A percentile compares a stretch with the other conserved stretches of the same genome.
Evolutionary conservation across 2,113 vertebrate genomes (phyloP).

Genomic region (Chunga burmeisteri): DNA sequence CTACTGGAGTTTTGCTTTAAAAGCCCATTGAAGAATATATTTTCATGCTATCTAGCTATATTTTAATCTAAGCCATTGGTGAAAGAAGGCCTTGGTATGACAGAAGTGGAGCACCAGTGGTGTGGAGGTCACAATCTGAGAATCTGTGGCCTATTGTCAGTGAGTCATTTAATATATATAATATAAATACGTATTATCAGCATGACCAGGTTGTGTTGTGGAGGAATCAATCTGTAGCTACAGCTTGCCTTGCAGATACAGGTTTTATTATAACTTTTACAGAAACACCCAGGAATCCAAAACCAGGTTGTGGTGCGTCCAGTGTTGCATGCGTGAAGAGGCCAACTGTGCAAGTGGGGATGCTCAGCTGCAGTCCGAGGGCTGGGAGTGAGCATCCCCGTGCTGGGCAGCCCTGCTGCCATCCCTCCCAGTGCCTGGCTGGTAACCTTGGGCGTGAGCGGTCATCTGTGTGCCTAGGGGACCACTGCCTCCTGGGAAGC

Average conservation of each 20-base stretch:
- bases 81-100: neutral
- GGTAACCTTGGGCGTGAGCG: neutral
- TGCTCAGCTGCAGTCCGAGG: neutral
- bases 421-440: neutral
- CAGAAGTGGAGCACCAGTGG: neutral
- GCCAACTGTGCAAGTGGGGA: neutral
- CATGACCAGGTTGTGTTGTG: neutral
- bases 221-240: neutral
- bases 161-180: neutral
- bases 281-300: neutral
- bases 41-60: neutral
- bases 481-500: neutral
- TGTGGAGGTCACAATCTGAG: neutral
- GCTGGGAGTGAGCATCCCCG: neutral
- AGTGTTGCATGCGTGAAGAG: neutral
- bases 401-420: accelerated
- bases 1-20: neutral
- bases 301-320: neutral
- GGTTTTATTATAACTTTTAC: neutral
- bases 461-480: neutral
- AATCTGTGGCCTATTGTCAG: neutral
- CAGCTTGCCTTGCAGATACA: neutral
- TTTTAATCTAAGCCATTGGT: neutral
- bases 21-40: neutral
- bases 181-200: neutral